Conservation (phyloP, 2,888 invertebrate genomes). For the Trichopria drosophilae region DNA sequence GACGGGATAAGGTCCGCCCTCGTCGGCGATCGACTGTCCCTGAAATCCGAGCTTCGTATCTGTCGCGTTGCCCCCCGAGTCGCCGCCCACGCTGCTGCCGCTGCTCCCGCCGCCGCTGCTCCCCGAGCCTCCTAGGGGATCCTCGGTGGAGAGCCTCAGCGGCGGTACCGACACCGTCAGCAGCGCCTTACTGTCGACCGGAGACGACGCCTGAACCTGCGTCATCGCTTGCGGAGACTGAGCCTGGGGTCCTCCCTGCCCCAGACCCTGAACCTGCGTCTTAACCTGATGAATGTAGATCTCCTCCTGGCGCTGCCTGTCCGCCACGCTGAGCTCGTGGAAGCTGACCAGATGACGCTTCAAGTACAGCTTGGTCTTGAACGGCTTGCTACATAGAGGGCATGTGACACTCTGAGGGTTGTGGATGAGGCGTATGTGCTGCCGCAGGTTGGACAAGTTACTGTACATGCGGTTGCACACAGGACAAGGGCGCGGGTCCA, state of each 20-base stretch:
- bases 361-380: constrained; percentile 68
- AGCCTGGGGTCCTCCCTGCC: constrained; percentile 30
- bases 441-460: constrained; percentile 68
- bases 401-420: constrained; percentile 67
- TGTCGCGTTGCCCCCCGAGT: constrained; percentile 13
- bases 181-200: constrained; percentile 14
- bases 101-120: constrained; percentile 19
- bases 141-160: constrained; percentile 29
- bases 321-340: constrained; percentile 59
- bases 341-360: constrained; percentile 65
- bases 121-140: constrained; percentile 25
- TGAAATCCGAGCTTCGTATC: constrained; percentile 46
- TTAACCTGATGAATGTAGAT: constrained; percentile 55
- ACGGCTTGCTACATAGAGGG: constrained; percentile 66
- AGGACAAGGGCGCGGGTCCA: constrained; percentile 65
- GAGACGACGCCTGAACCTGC: background rate
- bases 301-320: constrained; percentile 55
- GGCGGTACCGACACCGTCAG: constrained; percentile 22
- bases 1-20: constrained; percentile 42
- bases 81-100: constrained; percentile 2
- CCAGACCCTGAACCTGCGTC: constrained; percentile 40
- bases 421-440: constrained; percentile 69
- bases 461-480: constrained; percentile 69
- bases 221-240: constrained; percentile 31
- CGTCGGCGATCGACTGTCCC: constrained; percentile 42